Evolutionary conservation across 2,113 vertebrate genomes (phyloP).

Genomic region (Siniperca knerii): DNA sequence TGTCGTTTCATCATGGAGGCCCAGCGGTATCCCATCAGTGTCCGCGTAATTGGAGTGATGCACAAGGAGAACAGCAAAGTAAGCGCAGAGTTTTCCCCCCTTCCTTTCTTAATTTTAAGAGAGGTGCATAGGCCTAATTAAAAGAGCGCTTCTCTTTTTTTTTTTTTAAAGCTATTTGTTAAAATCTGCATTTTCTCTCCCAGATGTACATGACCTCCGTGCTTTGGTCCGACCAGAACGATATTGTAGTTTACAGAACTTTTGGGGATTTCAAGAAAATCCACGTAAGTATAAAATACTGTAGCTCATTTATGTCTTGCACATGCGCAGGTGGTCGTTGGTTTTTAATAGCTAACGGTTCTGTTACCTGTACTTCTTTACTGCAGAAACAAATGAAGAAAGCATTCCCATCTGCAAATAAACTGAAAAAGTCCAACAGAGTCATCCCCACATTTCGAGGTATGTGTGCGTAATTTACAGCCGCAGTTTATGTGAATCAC

Average conservation of each 20-base stretch:
- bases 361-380: neutral
- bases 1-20: constrained; percentile 67
- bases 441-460: constrained; percentile 81
- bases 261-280: constrained; percentile 88
- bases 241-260: constrained; percentile 87
- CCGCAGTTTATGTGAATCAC: too few species aligned
- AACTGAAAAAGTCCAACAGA: constrained; percentile 78
- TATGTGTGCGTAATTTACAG: constrained; percentile 6
- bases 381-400: constrained; percentile 90
- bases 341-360: neutral
- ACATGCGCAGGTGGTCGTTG: too few species aligned
- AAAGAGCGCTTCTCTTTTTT: neutral
- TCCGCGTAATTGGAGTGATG: constrained; percentile 78
- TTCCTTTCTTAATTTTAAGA: neutral
- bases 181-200: neutral
- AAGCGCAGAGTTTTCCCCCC: constrained; percentile 5
- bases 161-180: neutral
- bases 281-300: constrained; percentile 85
- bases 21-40: constrained; percentile 70
- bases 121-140: fast-evolving
- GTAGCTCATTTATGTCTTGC: fast-evolving
- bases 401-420: constrained; percentile 83
- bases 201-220: constrained; percentile 90
- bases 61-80: constrained; percentile 81
- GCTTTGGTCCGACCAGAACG: constrained; percentile 90